Conservation (phyloP, 2,797 vertebrate genomes). For the Phrynocephalus forsythii region DNA sequence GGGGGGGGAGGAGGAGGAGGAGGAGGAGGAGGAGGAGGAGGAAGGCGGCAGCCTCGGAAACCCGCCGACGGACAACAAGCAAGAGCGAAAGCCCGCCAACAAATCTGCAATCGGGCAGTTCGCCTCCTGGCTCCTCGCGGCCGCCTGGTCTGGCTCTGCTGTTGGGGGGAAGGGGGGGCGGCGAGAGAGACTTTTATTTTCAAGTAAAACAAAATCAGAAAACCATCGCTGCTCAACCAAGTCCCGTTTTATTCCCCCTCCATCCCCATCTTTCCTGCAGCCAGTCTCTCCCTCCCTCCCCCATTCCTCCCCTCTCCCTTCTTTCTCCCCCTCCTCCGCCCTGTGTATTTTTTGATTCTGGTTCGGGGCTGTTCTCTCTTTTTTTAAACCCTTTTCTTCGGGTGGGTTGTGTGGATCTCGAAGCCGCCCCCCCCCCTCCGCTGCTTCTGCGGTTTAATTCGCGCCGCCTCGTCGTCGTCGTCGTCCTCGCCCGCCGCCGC, state of each 20-base stretch:
- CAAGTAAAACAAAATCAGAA: constrained; percentile 52
- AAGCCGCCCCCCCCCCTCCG: constrained; percentile 57
- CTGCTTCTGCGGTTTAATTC: constrained; percentile 43
- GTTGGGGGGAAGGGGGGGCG: constrained; percentile 54
- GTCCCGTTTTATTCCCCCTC: constrained; percentile 54
- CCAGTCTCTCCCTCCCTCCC: not conserved
- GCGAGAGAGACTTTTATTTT: constrained; percentile 52
- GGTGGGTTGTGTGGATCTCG: constrained; percentile 72
- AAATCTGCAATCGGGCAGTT: constrained; percentile 66
- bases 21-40: constrained; percentile 59
- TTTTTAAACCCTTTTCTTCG: constrained; percentile 42
- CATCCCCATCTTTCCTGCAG: no score
- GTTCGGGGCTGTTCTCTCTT: no score
- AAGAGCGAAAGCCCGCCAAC: constrained; percentile 64
- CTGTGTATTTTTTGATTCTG: no score
- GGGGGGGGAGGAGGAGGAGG: constrained; percentile 67
- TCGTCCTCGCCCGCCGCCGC: no score
- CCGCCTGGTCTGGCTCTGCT: constrained; percentile 67
- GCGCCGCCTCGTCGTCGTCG: no score
- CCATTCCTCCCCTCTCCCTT: not conserved
- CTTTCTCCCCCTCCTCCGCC: not conserved
- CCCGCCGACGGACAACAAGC: constrained; percentile 62
- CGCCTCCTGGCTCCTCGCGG: constrained; percentile 63
- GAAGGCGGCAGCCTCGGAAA: constrained; percentile 64
- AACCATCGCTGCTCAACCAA: constrained; percentile 60